Conservation (phyloP, 1,140 invertebrate species). For the Micrasema minimum region DNA sequence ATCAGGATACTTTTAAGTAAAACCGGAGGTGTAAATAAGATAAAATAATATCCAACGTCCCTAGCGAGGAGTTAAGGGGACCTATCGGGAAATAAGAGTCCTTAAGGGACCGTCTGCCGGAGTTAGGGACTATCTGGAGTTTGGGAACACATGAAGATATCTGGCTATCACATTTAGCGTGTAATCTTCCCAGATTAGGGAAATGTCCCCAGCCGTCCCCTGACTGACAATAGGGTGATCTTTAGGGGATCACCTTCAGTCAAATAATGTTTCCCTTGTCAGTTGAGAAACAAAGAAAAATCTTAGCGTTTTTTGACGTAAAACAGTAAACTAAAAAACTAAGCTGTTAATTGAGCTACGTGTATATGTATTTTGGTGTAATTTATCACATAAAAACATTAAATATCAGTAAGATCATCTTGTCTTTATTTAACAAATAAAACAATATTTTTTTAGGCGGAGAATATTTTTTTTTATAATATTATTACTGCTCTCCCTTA, state of each 20-base stretch:
- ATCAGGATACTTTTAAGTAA: no score
- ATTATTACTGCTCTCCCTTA: background rate
- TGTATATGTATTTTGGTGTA: no score
- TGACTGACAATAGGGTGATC: conserved; percentile 36
- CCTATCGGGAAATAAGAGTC: conserved; percentile 22
- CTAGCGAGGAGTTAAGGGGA: background rate
- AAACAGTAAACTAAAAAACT: no score
- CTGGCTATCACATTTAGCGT: conserved; percentile 51
- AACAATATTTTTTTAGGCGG: no score
- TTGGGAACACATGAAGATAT: conserved; percentile 40
- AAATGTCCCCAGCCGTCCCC: conserved; percentile 45
- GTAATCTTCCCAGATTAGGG: conserved; percentile 52
- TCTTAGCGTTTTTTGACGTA: no score
- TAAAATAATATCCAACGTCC: conserved; percentile 21
- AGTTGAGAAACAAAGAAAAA: no score
- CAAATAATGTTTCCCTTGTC: no score
- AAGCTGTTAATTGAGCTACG: no score
- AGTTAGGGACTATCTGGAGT: background rate
- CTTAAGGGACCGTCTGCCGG: background rate
- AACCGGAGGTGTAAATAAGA: conserved; percentile 14
- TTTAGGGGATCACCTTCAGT: no score
- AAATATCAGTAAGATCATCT: no score
- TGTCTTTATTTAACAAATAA: no score
- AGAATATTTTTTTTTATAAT: background rate
- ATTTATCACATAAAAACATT: no score